Evolutionary conservation across 1,140 invertebrate genomes (phyloP).

Genomic region (Drosophila sp.): DNA sequence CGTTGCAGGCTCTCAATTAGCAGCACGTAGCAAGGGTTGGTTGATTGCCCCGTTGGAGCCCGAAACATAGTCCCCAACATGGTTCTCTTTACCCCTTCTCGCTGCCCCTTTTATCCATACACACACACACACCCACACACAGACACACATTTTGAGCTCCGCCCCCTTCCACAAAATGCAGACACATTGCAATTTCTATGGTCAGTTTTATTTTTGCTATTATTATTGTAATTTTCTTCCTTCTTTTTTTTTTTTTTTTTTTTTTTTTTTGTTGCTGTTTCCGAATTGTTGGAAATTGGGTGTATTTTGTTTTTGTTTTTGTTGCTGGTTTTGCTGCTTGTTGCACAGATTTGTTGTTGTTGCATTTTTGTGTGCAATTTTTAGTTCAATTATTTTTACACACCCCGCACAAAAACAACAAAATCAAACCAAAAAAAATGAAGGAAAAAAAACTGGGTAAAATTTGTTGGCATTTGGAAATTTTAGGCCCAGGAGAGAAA

Average conservation of each 20-base stretch:
- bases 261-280: background rate
- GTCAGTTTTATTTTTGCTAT: slow-evolving; percentile 13
- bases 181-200: slow-evolving; percentile 6
- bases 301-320: background rate
- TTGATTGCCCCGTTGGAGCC: slow-evolving; percentile 11
- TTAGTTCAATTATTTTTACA: slow-evolving; percentile 80
- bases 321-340: slow-evolving; percentile 9
- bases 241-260: background rate
- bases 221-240: slow-evolving; percentile 2
- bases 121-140: background rate
- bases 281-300: background rate
- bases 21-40: slow-evolving; percentile 35
- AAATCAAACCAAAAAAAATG: slow-evolving; percentile 4
- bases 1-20: slow-evolving; percentile 76
- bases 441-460: slow-evolving; percentile 39
- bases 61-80: background rate
- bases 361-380: slow-evolving; percentile 78
- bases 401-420: slow-evolving; percentile 33
- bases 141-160: background rate
- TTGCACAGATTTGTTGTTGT: slow-evolving; percentile 27
- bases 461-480: slow-evolving; percentile 66
- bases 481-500: slow-evolving; percentile 43
- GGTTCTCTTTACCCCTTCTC: background rate
- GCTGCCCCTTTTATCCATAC: background rate
- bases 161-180: slow-evolving; percentile 10